Conservation (phyloP, 1,140 invertebrate species). For the Drosophila melanogaster region DNA sequence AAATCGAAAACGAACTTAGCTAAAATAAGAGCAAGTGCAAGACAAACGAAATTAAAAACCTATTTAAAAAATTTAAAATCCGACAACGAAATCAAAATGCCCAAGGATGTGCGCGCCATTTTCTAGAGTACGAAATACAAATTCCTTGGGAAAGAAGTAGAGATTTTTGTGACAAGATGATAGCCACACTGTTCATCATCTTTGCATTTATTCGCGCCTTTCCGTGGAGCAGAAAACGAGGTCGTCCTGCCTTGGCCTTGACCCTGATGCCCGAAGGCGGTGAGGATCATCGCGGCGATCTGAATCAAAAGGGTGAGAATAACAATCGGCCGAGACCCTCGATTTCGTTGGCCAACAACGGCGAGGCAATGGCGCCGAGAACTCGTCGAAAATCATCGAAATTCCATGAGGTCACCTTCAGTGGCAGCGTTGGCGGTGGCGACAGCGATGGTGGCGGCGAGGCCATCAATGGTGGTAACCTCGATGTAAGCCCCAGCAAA, state of each 20-base stretch:
- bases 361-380: constrained; percentile 37
- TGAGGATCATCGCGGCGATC: constrained; percentile 17
- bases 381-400: constrained; percentile 75
- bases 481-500: constrained; percentile 13
- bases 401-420: constrained; percentile 79
- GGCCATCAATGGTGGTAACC: background rate
- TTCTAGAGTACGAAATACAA: background rate
- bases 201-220: constrained; percentile 84
- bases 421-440: constrained; percentile 77
- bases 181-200: constrained; percentile 83
- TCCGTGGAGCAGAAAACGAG: constrained; percentile 74
- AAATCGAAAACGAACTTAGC: constrained; percentile 22
- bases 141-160: constrained; percentile 12
- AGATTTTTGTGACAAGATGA: constrained; percentile 54
- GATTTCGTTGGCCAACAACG: constrained; percentile 55
- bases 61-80: constrained; percentile 5
- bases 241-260: constrained; percentile 48
- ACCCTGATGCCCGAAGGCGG: constrained; percentile 42
- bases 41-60: constrained; percentile 7
- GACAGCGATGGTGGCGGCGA: constrained; percentile 60
- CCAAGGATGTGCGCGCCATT: constrained; percentile 16
- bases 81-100: constrained; percentile 5
- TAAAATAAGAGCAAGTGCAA: constrained; percentile 24
- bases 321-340: constrained; percentile 58
- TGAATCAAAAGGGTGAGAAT: constrained; percentile 48